Conservation (phyloP, 2,113 vertebrate species). For the Pelobates fuscus region DNA sequence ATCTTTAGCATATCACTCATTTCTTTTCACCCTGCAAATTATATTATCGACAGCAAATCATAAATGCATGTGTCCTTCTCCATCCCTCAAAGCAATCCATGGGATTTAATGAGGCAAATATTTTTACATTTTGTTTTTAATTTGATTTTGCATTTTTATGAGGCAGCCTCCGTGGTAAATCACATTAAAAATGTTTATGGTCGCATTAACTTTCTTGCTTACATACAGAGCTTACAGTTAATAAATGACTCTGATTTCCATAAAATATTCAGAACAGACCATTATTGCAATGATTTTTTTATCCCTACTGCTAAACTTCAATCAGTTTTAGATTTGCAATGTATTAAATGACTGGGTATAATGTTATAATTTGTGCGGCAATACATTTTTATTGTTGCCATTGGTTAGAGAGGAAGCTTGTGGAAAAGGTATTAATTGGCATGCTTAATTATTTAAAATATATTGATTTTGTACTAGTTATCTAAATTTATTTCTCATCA, state of each 20-base stretch:
- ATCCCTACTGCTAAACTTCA: conserved; percentile 72
- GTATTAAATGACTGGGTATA: conserved; percentile 70
- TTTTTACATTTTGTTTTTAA: conserved; percentile 73
- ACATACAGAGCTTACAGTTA: conserved; percentile 63
- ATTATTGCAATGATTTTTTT: conserved; percentile 73
- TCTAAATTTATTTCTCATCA: conserved; percentile 62
- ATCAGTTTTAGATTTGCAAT: conserved; percentile 77
- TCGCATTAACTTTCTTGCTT: conserved; percentile 68
- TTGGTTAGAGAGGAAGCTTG: conserved; percentile 61
- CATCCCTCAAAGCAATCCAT: conserved; percentile 55
- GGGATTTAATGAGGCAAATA: conserved; percentile 68
- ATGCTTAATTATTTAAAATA: conserved; percentile 63
- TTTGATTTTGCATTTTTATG: conserved; percentile 77
- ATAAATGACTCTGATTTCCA: conserved; percentile 75
- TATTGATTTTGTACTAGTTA: conserved; percentile 55
- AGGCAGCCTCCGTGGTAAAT: conserved; percentile 69
- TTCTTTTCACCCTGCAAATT: conserved; percentile 40
- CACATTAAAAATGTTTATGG: conserved; percentile 72
- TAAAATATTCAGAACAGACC: conserved; percentile 78
- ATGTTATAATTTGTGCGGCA: conserved; percentile 68
- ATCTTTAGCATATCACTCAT: conserved; percentile 7
- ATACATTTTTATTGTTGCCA: conserved; percentile 66
- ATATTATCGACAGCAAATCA: conserved; percentile 44
- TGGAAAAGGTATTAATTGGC: conserved; percentile 67
- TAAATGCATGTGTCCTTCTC: conserved; percentile 52